Base-by-base conservation (phyloP, 2,113 vertebrate species). In the Marmota monax region DNA sequence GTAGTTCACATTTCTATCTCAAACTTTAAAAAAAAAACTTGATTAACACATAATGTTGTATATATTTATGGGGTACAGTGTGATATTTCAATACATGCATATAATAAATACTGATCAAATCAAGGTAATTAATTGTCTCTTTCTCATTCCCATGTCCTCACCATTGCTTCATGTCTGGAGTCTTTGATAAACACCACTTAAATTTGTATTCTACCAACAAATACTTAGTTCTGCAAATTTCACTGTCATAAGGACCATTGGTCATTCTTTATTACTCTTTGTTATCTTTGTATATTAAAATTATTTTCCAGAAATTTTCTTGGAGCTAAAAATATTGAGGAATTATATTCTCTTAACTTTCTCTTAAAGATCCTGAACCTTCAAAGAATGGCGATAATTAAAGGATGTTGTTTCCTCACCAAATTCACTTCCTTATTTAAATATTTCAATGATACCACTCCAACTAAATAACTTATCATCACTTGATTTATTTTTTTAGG, bases 381-480 rank as follows among this genome's bases (percentile, higher is more conserved):
- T 69, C 48, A 58, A 86, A 91, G 1, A 78, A 74, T 32, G 27
- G 56, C 14, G 53, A 22, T 8, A 79, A 39, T 84, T 65, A 37
- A 85, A 84, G 9, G 7, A 29, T 63, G 2, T 45, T 92, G 96
- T 70, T 1, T 78, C 25, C 65, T 94, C 63, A 77, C 17, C 39
- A 51, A 56, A 58, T 84, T 89, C 17, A 32, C 9, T 89, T 93
- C 37, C 85, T 92, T 79, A 34, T 39, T 93, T 83, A 92, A 23
- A 65, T 86, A 51, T 84, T 92, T 63, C 53, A 74, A 14, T n/a
- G 45, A 63, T 58, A 12, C 29, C 29, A 63, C 56, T 73, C 18
- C 82, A 72, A 80, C 12, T 65, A 13, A 85, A 22, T 34, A 63
- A 73, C 56, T 73, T 45, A 63, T 63, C 6, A 9, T 83, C 22